Evolutionary conservation across 2,113 vertebrate species (phyloP), one percentile per base, ranked within the genome.

Genomic region (Dasypus novemcinctus): DNA sequence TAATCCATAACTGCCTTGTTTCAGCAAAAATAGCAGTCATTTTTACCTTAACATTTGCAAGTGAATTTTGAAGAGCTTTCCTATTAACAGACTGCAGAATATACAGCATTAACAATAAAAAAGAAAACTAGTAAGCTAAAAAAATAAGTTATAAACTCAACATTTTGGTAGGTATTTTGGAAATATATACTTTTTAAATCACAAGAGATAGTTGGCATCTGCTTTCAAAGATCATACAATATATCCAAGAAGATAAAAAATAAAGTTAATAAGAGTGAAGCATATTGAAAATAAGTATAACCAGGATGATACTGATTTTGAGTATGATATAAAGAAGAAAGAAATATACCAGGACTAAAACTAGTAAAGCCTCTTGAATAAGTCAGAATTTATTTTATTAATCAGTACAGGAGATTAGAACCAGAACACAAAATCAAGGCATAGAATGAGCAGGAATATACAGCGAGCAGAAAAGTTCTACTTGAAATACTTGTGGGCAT

Each of bases 271-370:
- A 57, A 38, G 9, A 9, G 14, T 46, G 87, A 69, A 61, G 27
- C 15, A 91, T 54, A 86, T n/a, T 14, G 46, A 0, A 33, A 80
- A 85, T 63, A 76, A 38, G 27, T 74, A 18, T 84, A 90, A 92
- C 17, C 1, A 54, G 11, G 8, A 20, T 84, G 52, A 90, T 74
- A 52, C 18, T 43, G 49, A 81, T 66, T 38, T 66, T 93, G 33
- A 84, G 7, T 91, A 21, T 85, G 61, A 87, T 54, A n/a, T 66
- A 90, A 91, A 95, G 93, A 90, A 72, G 88, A 94, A 96, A 72
- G 29, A 83, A 71, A 74, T 25, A 36, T 43, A 46, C 75, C 63
- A 94, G 12, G 41, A 15, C 57, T 72, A 84, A 87, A 78, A 33
- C 57, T 68, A 61, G 64, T 41, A 64, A 84, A 90, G 69, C 15